Percentiles rank a stretch among this genome's conserved stretches.
Evolutionary conservation across 2,113 vertebrate species (phyloP).

Genomic region (Rafetus swinhoei): DNA sequence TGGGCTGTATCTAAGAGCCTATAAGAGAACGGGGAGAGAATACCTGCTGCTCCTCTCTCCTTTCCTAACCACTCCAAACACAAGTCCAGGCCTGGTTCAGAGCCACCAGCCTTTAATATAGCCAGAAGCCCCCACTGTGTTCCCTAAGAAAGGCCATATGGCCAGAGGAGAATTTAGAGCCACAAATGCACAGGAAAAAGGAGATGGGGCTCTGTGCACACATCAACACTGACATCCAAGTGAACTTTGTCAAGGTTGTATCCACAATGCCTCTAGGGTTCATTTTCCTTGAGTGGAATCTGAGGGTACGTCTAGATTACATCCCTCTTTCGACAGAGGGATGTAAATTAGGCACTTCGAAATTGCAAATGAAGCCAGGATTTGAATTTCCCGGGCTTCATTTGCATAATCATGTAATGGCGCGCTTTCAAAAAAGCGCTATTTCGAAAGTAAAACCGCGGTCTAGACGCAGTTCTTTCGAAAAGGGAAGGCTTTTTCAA

Average conservation of each 20-base stretch:
- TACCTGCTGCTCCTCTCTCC: neutral
- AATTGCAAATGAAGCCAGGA: too few relatives aligned
- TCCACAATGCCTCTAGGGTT: neutral
- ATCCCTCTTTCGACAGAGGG: too few relatives aligned
- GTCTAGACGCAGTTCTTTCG: too few relatives aligned
- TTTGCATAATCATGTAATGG: too few relatives aligned
- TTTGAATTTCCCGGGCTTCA: too few relatives aligned
- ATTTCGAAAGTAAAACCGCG: too few relatives aligned
- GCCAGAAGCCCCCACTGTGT: neutral
- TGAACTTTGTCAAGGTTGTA: neutral
- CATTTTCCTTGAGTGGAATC: neutral
- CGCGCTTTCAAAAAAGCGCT: too few relatives aligned
- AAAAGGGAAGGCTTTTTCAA: too few relatives aligned
- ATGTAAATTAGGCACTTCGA: too few relatives aligned
- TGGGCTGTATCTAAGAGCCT: neutral
- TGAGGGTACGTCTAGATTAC: too few relatives aligned
- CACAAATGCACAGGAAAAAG: fast-evolving
- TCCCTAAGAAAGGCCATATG: neutral
- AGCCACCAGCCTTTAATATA: neutral
- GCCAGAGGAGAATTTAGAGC: fast-evolving
- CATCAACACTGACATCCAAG: neutral
- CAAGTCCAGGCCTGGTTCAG: neutral
- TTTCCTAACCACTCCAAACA: conserved; percentile 11
- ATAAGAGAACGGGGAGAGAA: neutral
- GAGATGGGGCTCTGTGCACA: neutral